Conservation (phyloP, 23 tunicate species). For the Botrylloides violaceus region DNA sequence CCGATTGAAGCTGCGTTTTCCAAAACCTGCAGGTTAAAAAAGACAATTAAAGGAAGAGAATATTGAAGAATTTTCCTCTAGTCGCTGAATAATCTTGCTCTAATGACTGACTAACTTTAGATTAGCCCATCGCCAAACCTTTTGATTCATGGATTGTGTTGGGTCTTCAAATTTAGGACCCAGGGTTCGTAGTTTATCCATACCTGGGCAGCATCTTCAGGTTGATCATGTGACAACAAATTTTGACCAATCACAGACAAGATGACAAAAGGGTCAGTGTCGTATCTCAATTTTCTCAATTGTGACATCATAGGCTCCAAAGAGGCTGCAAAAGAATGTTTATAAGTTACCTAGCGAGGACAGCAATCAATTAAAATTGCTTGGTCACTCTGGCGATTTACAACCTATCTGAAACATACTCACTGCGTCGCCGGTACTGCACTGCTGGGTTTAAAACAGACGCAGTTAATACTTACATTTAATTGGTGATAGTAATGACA, state of each 20-base stretch:
- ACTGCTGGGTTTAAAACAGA: too few relatives aligned
- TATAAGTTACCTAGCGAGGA: not conserved
- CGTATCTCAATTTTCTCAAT: constrained; percentile 47
- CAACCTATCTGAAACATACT: too few relatives aligned
- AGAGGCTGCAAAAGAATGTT: constrained; percentile 34
- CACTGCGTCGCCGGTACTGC: too few relatives aligned
- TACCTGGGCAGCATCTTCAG: constrained; percentile 60
- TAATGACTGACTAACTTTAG: not conserved
- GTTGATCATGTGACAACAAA: constrained; percentile 54
- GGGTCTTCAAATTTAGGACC: too few relatives aligned
- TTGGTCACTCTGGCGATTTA: not conserved
- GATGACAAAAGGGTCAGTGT: constrained; percentile 68
- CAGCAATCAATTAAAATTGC: not conserved
- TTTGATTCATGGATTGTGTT: too few relatives aligned
- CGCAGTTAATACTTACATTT: too few relatives aligned
- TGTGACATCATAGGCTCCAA: constrained; percentile 53
- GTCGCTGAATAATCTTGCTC: not conserved
- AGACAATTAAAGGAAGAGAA: too few relatives aligned
- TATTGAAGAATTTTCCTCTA: too few relatives aligned
- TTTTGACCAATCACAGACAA: constrained; percentile 81
- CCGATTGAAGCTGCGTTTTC: constrained; percentile 71
- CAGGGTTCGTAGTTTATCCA: not conserved
- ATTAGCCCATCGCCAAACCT: too few relatives aligned
- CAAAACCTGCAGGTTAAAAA: constrained; percentile 54
- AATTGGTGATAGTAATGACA: constrained; percentile 51